Base-by-base conservation (phyloP, 2,888 invertebrate genomes). In the Patella depressa region DNA sequence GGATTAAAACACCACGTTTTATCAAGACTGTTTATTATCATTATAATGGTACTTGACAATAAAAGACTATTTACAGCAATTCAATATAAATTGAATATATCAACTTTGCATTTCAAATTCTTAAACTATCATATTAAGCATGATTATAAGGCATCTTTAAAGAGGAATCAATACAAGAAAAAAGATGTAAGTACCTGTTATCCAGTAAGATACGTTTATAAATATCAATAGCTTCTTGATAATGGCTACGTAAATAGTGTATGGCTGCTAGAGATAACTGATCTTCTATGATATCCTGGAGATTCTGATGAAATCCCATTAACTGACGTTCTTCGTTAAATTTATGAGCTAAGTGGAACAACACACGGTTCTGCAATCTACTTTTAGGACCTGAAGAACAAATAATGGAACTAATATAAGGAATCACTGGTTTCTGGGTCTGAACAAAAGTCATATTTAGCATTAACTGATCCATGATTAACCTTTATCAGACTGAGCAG, bases 221-320 rank as follows among this genome's bases (percentile, higher is more conserved):
- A 82, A 99, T 97, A 91, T 99, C 98, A 81, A 99, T 98, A 72
- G 99, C 98, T 91, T 99, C 99, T 91, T 98, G 98, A 91, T 98
- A 99, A 92, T 99, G 99, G 9, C 96, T 96, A 76, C 98, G 94
- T 77, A 99, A 93, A 90, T 98, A 99, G 91, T 99, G 98, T 84
- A 99, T 96, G 0, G 98, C 97, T 1, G 99, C 99, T 76, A 99
- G 92, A 86, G 97, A 97, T 65, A 99, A 93, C 91, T 98, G 98
- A 93, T 99, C 98, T 91, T 98, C 98, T 1, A 97, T 94, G 11
- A 96, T 94, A 88, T 97, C 97, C 77, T 96, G 95, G 59, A 99
- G 93, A 75, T 95, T 94, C 78, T 96, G 95, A 91, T 98, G 97
- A 79, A 96, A 94, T 65, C 94, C 94, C 94, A 96, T 95, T 81